phyloP scores from a whole-genome alignment of 1,140 invertebrate genomes.

The Bicyclus anynana region DNA sequence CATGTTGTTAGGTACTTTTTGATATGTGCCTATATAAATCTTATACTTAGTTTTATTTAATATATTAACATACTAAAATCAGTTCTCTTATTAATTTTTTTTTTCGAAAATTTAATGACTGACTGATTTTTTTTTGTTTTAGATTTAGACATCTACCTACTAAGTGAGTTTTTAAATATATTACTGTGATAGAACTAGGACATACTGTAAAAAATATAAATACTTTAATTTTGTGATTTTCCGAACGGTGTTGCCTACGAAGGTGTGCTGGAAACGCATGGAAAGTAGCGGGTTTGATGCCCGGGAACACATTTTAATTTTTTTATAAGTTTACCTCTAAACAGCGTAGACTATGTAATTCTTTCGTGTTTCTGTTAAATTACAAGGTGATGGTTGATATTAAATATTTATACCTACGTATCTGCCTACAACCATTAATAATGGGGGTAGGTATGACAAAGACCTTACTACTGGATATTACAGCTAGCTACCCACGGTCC shows the following conservation, averaged over 20 bases:
- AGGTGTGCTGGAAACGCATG: background rate
- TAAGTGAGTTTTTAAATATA: conserved; percentile 62
- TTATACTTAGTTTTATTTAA: background rate
- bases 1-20: background rate
- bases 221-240: conserved; percentile 30
- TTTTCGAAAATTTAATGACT: background rate
- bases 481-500: too few species aligned
- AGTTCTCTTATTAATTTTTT: background rate
- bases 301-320: background rate
- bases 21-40: too few species aligned
- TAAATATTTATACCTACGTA: too few species aligned
- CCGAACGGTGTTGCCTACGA: background rate
- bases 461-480: too few species aligned
- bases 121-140: conserved; percentile 9
- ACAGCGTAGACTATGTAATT: background rate
- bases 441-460: too few species aligned
- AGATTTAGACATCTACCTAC: conserved; percentile 10
- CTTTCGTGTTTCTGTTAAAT: too few species aligned
- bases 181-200: conserved; percentile 73
- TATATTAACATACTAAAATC: background rate
- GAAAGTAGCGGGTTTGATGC: background rate
- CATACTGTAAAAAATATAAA: conserved; percentile 47
- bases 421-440: too few species aligned
- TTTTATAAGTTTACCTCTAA: background rate
- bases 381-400: too few species aligned